Conservation (phyloP, 2,888 invertebrate species). For the Drosophila nigritarsus region DNA sequence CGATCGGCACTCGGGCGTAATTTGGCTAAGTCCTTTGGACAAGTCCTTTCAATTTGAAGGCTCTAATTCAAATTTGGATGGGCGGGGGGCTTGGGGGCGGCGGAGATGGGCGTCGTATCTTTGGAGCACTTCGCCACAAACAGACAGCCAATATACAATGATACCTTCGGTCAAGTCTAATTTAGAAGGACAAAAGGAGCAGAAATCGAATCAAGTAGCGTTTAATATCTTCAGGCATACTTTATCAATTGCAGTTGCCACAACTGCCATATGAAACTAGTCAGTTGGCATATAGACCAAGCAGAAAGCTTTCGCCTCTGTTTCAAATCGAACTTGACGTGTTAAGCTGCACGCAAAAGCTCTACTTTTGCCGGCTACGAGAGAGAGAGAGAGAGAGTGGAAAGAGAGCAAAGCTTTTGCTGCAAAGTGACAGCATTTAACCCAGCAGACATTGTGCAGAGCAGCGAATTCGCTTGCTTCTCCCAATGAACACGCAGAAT, state of each 20-base stretch:
- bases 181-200: background rate
- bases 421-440: slow-evolving; percentile 48
- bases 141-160: background rate
- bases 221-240: background rate
- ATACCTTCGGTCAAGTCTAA: background rate
- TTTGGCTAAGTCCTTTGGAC: no score
- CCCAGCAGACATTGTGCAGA: slow-evolving; percentile 50
- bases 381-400: background rate
- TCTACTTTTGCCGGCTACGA: slow-evolving; percentile 19
- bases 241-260: background rate
- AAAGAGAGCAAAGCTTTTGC: slow-evolving; percentile 38
- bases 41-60: no score
- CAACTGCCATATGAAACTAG: background rate
- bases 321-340: slow-evolving; percentile 5
- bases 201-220: background rate
- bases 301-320: slow-evolving; percentile 2
- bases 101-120: no score
- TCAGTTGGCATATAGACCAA: background rate
- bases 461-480: slow-evolving; percentile 53
- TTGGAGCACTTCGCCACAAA: no score
- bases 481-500: slow-evolving; percentile 35
- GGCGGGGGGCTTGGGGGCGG: no score
- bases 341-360: slow-evolving; percentile 17
- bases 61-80: no score
- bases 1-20: background rate